Evolutionary conservation across 2,888 invertebrate species (phyloP).

Genomic region (Colostygia pectinataria): DNA sequence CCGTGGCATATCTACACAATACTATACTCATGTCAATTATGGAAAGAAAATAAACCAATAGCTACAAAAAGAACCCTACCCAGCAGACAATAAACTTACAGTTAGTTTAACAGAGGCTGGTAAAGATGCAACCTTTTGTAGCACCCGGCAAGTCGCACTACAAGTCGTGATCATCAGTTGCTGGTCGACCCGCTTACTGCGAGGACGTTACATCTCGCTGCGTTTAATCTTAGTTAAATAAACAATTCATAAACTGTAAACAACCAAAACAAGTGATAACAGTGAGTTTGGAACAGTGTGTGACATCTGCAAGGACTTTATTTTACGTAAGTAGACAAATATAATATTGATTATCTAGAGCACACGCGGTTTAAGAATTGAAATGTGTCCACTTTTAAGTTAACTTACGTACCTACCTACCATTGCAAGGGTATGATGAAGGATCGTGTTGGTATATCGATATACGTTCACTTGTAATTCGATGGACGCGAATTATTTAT

Average conservation of each 20-base stretch:
- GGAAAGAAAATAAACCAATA: constrained; percentile 41
- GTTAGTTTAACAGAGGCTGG: constrained; percentile 20
- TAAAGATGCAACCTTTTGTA: constrained; percentile 43
- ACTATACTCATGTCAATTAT: constrained; percentile 55
- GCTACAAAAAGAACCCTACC: constrained; percentile 34
- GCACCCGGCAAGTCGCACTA: constrained; percentile 54
- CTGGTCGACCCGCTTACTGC: constrained; percentile 42
- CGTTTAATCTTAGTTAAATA: constrained; percentile 13
- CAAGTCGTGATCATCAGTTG: constrained; percentile 61
- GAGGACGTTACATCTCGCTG: constrained; percentile 39
- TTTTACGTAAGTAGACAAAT: constrained; percentile 40
- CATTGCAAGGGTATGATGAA: too few relatives aligned
- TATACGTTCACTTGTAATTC: too few relatives aligned
- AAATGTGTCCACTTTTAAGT: constrained; percentile 12
- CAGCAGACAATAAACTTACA: background rate
- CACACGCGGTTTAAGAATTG: constrained; percentile 15
- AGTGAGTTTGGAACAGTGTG: constrained; percentile 45
- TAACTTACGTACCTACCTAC: background rate
- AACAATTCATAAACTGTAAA: constrained; percentile 38
- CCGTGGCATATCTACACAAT: constrained; percentile 54
- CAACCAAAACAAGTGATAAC: constrained; percentile 43
- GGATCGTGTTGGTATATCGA: too few relatives aligned
- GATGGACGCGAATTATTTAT: too few relatives aligned
- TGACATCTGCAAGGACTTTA: constrained; percentile 46
- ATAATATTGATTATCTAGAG: constrained; percentile 43